Evolutionary conservation across 2,113 vertebrate species (phyloP).

Genomic region (Mystacornis crossleyi): DNA sequence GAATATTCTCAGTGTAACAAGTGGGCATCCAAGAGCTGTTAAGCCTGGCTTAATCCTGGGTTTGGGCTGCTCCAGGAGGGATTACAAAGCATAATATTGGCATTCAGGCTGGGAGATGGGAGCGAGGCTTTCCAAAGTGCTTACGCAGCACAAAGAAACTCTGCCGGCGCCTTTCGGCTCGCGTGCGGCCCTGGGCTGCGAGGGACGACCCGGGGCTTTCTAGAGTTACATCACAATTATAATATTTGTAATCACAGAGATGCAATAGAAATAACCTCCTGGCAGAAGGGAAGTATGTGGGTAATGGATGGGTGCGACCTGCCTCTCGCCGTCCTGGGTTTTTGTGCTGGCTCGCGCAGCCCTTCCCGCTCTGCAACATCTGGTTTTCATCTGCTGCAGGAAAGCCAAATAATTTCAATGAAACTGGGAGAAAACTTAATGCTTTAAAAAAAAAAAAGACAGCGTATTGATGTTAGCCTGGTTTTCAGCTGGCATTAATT

Average conservation of each 20-base stretch:
- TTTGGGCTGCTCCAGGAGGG: background rate
- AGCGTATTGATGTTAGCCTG: background rate
- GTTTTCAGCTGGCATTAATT: background rate
- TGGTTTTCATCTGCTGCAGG: slow-evolving; percentile 51
- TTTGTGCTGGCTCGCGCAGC: background rate
- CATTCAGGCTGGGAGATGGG: background rate
- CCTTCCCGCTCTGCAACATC: slow-evolving; percentile 8
- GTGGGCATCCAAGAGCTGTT: background rate
- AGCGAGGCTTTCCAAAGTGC: background rate
- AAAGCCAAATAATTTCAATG: slow-evolving; percentile 23
- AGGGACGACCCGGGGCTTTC: background rate
- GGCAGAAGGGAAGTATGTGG: background rate
- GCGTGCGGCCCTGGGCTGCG: background rate
- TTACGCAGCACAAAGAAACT: background rate
- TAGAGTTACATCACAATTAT: slow-evolving; percentile 15
- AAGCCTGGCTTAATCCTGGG: background rate
- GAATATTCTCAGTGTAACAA: background rate
- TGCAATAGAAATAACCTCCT: slow-evolving; percentile 27
- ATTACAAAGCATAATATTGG: background rate
- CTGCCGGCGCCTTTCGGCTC: background rate
- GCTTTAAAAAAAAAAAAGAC: background rate
- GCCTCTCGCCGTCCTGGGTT: background rate
- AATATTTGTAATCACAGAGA: slow-evolving; percentile 31
- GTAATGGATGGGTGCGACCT: slow-evolving; percentile 58
- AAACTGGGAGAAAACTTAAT: background rate